A percentile compares a stretch with the other conserved stretches of the same genome.
Conservation (phyloP, 2,888 invertebrate species). For the Acrocyrtus sp. region DNA sequence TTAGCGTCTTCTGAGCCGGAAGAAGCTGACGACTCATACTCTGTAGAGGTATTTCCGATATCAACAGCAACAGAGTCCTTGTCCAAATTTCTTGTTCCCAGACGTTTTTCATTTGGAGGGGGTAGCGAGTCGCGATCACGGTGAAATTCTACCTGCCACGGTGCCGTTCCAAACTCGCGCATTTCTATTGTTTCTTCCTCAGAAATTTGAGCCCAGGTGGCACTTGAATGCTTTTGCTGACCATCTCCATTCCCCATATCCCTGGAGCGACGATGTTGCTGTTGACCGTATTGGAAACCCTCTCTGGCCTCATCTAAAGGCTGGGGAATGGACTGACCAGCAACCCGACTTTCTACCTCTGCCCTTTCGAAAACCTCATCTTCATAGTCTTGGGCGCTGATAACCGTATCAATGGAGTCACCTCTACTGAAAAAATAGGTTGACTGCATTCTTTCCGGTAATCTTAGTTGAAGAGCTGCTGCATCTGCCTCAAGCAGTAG, state of each 20-base stretch:
- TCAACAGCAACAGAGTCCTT: constrained; percentile 57
- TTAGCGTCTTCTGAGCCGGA: constrained; percentile 43
- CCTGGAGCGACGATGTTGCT: constrained; percentile 28
- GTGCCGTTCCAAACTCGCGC: constrained; percentile 71
- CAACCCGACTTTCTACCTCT: constrained; percentile 32
- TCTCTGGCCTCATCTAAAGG: constrained; percentile 16
- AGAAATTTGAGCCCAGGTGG: constrained; percentile 77
- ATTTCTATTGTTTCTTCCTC: constrained; percentile 77
- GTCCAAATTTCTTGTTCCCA: constrained; percentile 32
- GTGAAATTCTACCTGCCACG: constrained; percentile 69
- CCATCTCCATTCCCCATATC: constrained; percentile 40
- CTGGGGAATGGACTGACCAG: constrained; percentile 18
- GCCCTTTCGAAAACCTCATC: constrained; percentile 61
- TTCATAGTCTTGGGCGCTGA: constrained; percentile 72
- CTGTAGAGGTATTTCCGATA: constrained; percentile 59
- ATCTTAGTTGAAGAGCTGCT: constrained; percentile 5
- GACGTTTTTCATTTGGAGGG: constrained; percentile 48
- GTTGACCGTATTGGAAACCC: constrained; percentile 66
- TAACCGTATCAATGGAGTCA: constrained; percentile 76
- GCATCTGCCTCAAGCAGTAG: constrained; percentile 32
- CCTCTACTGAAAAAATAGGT: constrained; percentile 66
- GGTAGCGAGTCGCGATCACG: constrained; percentile 60
- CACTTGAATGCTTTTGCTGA: constrained; percentile 25
- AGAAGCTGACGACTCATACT: constrained; percentile 58
- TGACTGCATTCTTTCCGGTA: constrained; percentile 36